Evolutionary conservation across 2,113 vertebrate genomes (phyloP).

Genomic region (Chrysochloris asiatica): DNA sequence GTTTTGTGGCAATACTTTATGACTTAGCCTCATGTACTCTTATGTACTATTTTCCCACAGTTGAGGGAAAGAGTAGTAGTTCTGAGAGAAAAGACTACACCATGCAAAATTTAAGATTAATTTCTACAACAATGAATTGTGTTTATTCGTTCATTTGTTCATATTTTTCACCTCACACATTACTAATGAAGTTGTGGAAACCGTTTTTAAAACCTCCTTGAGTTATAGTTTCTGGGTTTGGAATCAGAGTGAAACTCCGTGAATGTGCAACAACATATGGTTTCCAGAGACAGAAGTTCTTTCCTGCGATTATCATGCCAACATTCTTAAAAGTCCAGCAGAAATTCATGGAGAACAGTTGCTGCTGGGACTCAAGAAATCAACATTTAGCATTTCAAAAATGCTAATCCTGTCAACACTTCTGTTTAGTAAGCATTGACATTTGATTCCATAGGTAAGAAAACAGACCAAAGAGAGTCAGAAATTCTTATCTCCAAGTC

Average conservation of each 20-base stretch:
- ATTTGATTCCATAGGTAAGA: constrained; percentile 8
- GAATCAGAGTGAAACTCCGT: background rate
- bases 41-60: no score
- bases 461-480: background rate
- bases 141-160: background rate
- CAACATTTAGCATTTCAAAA: constrained; percentile 27
- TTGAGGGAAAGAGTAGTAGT: background rate
- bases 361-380: background rate
- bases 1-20: no score
- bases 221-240: background rate
- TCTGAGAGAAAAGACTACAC: background rate
- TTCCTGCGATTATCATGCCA: constrained; percentile 52
- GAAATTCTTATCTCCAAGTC: background rate
- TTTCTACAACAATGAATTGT: background rate
- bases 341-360: constrained; percentile 33
- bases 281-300: constrained; percentile 33
- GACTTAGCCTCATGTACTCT: no score
- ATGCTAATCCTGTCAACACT: background rate
- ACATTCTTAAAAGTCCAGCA: constrained; percentile 53
- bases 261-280: background rate
- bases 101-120: background rate
- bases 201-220: background rate
- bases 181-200: background rate
- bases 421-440: background rate
- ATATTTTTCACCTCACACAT: background rate